These are phyloP conservation scores for Therioaphis trifolii DNA, from an alignment of 2,888 invertebrate species.

Conservation along the genomic window DNA sequence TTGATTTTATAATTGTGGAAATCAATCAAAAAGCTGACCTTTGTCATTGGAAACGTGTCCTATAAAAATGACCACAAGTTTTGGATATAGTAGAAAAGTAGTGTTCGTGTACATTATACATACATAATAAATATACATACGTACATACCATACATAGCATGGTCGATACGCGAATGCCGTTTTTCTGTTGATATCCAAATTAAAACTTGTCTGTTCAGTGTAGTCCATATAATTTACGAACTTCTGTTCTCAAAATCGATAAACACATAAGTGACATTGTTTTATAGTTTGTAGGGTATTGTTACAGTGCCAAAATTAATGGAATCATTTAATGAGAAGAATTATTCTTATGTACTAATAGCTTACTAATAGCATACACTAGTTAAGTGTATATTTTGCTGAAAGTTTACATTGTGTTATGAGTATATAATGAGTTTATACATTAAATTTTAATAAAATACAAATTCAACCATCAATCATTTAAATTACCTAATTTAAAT, in stretches of 20 bases:
- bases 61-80: not conserved
- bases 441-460: too few species aligned
- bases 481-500: too few species aligned
- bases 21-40: too few species aligned
- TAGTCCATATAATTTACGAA: conserved; percentile 36
- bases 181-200: conserved; percentile 49
- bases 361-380: too few species aligned
- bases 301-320: conserved; percentile 22
- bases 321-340: conserved; percentile 4
- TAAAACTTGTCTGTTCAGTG: conserved; percentile 26
- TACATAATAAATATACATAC: not conserved
- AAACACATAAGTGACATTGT: conserved; percentile 33
- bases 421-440: too few species aligned
- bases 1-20: too few species aligned
- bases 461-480: too few species aligned
- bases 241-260: conserved; percentile 26
- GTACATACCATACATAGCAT: not conserved
- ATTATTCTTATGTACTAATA: not conserved
- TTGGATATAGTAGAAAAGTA: not conserved
- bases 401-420: too few species aligned
- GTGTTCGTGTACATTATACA: not conserved
- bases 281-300: conserved; percentile 34
- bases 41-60: conserved; percentile 6
- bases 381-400: too few species aligned
- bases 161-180: conserved; percentile 51